Conservation (phyloP, 2,113 vertebrate genomes). For the Spea multiplicata region DNA sequence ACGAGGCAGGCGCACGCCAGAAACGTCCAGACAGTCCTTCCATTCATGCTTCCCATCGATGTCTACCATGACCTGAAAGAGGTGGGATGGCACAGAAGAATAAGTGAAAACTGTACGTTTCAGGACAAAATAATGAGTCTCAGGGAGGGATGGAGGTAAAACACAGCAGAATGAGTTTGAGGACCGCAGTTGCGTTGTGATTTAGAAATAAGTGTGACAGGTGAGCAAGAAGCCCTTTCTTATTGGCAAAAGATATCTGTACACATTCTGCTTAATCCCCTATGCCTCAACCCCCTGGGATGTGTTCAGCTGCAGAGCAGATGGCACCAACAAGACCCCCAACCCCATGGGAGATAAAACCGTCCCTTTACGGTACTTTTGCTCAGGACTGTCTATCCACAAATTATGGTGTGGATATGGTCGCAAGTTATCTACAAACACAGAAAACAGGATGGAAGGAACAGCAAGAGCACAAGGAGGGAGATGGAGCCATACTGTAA, state of each 20-base stretch:
- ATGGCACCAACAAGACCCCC: no score
- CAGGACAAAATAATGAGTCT: no score
- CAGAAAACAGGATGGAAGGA: background rate
- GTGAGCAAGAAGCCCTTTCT: background rate
- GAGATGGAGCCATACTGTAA: conserved; percentile 75
- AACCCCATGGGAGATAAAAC: background rate
- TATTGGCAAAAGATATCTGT: no score
- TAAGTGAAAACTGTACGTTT: no score
- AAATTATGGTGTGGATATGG: background rate
- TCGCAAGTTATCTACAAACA: background rate
- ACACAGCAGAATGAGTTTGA: no score
- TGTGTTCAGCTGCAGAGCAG: no score
- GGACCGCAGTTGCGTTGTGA: no score
- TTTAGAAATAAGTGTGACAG: background rate
- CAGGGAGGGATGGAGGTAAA: no score
- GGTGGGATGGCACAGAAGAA: no score
- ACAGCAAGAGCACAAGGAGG: no score
- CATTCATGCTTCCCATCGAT: conserved; percentile 92
- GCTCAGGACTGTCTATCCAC: background rate
- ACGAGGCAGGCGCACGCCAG: conserved; percentile 79
- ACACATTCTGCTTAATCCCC: no score
- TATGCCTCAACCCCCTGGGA: no score
- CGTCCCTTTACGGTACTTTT: background rate
- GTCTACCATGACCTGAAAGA: conserved; percentile 84
- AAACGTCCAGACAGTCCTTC: conserved; percentile 91